Evolutionary conservation across 2,888 invertebrate genomes (phyloP).

Genomic region (Drosophila ezoana): DNA sequence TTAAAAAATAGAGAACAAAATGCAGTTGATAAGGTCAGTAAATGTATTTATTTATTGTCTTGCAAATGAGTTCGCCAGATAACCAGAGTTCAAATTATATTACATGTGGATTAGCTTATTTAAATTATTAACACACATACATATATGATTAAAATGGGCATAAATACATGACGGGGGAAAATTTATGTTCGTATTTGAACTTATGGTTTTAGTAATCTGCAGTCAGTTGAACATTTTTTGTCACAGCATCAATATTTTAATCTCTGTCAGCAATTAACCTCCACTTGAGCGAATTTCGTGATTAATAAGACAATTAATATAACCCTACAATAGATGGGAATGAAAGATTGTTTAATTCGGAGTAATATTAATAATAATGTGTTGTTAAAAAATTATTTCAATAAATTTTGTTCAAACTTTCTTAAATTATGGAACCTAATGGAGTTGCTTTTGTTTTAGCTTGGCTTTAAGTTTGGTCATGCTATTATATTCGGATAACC

Average conservation of each 20-base stretch:
- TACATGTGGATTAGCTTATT: constrained; percentile 7
- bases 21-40: constrained; percentile 52
- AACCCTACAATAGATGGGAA: background rate
- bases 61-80: constrained; percentile 27
- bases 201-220: no score
- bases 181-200: background rate
- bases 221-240: background rate
- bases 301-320: constrained; percentile 11
- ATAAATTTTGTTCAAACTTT: background rate
- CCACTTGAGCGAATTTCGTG: constrained; percentile 12
- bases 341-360: background rate
- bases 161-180: background rate
- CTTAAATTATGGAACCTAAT: background rate
- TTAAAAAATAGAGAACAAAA: constrained; percentile 18
- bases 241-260: constrained; percentile 22
- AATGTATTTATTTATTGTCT: constrained; percentile 11
- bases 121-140: background rate
- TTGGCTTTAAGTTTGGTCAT: constrained; percentile 7
- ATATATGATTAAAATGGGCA: background rate
- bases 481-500: constrained; percentile 2
- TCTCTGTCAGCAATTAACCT: constrained; percentile 38
- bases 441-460: constrained; percentile 12
- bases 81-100: constrained; percentile 20
- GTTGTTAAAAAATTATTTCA: background rate
- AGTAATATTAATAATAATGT: no score